Percentiles rank a stretch among this genome's conserved stretches.
These are phyloP conservation scores for Melanotaenia boesemani DNA, from an alignment of 2,797 vertebrate genomes.

Conservation along the genomic window DNA sequence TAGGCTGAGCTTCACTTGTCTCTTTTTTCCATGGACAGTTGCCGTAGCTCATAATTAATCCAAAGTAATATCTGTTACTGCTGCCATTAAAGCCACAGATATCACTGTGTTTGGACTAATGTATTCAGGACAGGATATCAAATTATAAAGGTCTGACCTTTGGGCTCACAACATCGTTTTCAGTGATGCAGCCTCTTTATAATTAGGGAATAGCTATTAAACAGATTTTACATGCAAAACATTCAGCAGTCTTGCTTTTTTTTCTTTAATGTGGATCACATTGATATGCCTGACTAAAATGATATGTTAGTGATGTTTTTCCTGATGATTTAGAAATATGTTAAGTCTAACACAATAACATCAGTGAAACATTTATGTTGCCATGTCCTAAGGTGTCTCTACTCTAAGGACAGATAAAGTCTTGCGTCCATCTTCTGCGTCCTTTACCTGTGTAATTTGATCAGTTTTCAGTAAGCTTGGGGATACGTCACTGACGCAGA, in stretches of 20 bases:
- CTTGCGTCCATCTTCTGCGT: too few relatives aligned
- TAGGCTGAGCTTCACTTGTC: constrained; percentile 56
- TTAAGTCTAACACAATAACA: not conserved
- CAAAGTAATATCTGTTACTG: constrained; percentile 63
- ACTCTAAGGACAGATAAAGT: too few relatives aligned
- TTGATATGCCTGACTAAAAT: not conserved
- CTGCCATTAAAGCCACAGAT: constrained; percentile 48
- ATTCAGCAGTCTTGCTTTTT: not conserved
- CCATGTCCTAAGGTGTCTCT: too few relatives aligned
- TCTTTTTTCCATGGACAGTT: constrained; percentile 38
- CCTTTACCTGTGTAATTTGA: too few relatives aligned
- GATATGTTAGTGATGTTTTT: not conserved
- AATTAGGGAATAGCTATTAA: constrained; percentile 17
- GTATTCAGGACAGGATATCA: constrained; percentile 41
- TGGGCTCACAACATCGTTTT: constrained; percentile 21
- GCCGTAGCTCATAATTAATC: constrained; percentile 57
- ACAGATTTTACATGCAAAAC: constrained; percentile 5
- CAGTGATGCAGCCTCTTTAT: constrained; percentile 24
- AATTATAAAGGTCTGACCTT: constrained; percentile 41
- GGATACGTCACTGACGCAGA: too few relatives aligned
- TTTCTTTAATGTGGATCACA: not conserved
- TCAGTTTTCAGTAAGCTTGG: too few relatives aligned
- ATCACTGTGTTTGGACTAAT: constrained; percentile 45
- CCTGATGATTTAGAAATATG: not conserved
- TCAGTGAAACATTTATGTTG: too few relatives aligned